Base-by-base conservation (phyloP, 2,113 vertebrate species). In the Aptenodytes patagonicus region DNA sequence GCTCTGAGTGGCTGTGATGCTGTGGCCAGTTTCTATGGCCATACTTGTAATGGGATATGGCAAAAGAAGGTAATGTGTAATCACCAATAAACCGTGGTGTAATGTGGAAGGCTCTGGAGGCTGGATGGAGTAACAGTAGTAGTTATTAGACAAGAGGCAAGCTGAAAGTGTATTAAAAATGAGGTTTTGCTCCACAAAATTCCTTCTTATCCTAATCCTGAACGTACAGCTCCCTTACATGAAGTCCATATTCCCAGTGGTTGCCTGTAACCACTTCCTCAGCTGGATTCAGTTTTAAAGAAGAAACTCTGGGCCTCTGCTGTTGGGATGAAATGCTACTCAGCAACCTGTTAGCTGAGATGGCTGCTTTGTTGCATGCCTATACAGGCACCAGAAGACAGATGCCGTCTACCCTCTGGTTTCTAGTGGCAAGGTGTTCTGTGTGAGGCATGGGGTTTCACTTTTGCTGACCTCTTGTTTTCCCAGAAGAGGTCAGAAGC, bases 171-270 rank as follows among this genome's bases (percentile, higher is more conserved):
- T 3, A 24, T 15, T 6, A 36, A n/a, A 54, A 47, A 54, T 5
- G 18, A 80, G 10, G 5, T 17, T 10, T 62, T 91, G 9, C 21
- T 91, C 52, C 13, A 28, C 2, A 6, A 31, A 3, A 6, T 26
- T 68, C 17, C 16, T 51, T 66, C 32, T 54, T 47, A 31, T 10
- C 22, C 34, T 32, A 17, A 13, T 21, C 14, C 9, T 46, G 52
- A 28, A 6, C 1, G 2, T 7, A 2, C 0, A 11, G 14, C 26
- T 72, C 7, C 13, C 4, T 47, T 21, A 10, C 1, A 1, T 16
- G 6, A 34, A 38, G 26, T 9, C 32, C 4, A 0, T 57, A 0
- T 11, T 44, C 13, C 17, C 3, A 4, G n/a, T 44, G 38, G 47
- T 73, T 76, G 36, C 25, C 66, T 55, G 29, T 22, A 22, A 36